Evolutionary conservation across 2,888 invertebrate genomes (phyloP).

Genomic region (Tetramorium bicarinatum): DNA sequence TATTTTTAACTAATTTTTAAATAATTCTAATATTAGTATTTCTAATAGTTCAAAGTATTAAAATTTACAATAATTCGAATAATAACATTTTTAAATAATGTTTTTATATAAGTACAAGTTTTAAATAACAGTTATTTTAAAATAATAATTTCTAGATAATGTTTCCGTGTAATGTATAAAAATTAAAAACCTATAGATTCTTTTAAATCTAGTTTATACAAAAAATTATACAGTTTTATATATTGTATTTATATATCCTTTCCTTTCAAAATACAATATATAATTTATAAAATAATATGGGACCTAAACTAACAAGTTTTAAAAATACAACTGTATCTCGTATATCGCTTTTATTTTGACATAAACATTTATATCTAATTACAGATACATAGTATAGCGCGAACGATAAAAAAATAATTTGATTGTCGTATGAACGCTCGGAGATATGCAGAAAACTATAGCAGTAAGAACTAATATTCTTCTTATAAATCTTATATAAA

Average conservation of each 20-base stretch:
- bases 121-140: not conserved
- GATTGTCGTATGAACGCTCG: conserved; percentile 72
- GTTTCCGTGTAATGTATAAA: not conserved
- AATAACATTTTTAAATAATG: not conserved
- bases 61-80: not conserved
- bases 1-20: not conserved
- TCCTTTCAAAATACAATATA: conserved; percentile 1
- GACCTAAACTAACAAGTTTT: not conserved
- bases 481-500: not conserved
- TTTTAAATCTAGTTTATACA: not conserved
- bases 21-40: not conserved
- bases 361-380: conserved; percentile 67
- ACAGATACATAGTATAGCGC: conserved; percentile 68
- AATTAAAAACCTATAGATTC: not conserved
- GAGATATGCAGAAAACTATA: conserved; percentile 9
- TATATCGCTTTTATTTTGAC: conserved; percentile 70
- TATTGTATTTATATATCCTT: not conserved
- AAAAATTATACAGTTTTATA: not conserved
- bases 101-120: not conserved
- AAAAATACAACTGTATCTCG: not conserved
- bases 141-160: not conserved
- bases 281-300: not conserved
- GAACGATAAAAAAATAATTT: conserved; percentile 71
- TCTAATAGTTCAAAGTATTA: not conserved
- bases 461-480: not conserved